Evolutionary conservation across 2,113 vertebrate species (phyloP).

Genomic region (Dicrurus megarhynchus): DNA sequence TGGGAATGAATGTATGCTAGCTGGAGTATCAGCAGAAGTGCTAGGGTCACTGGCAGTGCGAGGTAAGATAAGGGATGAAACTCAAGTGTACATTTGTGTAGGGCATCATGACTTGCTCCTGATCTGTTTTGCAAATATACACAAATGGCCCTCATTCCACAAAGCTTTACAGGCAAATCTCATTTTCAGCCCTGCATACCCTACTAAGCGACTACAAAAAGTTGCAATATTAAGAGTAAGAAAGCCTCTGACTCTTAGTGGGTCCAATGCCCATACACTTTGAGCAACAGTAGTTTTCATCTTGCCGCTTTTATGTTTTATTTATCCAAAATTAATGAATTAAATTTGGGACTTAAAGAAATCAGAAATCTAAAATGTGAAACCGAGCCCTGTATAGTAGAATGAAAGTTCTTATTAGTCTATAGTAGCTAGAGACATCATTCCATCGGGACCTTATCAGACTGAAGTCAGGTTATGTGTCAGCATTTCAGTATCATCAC

Average conservation of each 20-base stretch:
- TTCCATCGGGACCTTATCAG: not conserved
- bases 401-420: not conserved
- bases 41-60: not conserved
- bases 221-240: not conserved
- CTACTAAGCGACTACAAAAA: not conserved
- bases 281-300: not conserved
- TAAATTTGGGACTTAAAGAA: not conserved
- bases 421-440: not conserved
- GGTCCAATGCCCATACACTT: not conserved
- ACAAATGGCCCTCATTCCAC: not conserved
- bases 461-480: not conserved
- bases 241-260: not conserved
- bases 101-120: not conserved
- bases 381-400: not conserved
- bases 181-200: not conserved
- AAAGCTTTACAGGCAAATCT: not conserved
- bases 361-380: not conserved
- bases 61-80: not conserved
- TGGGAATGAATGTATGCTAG: too few relatives aligned
- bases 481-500: not conserved
- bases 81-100: accelerated
- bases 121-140: not conserved
- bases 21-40: not conserved
- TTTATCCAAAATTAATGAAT: not conserved
- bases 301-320: not conserved